Conservation (phyloP, 2,113 vertebrate species). For the Bambusicola thoracicus region DNA sequence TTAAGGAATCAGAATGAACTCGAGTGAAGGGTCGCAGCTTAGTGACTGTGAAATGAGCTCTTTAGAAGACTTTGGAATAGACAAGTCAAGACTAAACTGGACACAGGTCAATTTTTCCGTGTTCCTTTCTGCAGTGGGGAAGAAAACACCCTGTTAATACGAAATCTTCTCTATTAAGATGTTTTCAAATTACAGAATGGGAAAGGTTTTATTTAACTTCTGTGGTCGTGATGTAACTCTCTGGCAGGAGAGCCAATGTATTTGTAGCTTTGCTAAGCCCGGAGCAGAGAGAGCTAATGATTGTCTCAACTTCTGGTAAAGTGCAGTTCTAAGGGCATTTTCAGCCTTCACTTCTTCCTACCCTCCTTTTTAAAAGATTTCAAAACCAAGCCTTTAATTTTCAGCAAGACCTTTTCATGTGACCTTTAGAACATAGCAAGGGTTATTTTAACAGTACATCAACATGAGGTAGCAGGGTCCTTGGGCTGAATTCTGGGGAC, state of each 20-base stretch:
- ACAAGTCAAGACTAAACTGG: slow-evolving; percentile 39
- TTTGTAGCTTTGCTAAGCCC: background rate
- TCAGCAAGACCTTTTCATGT: background rate
- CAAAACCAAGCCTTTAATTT: slow-evolving; percentile 9
- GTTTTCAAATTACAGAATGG: slow-evolving; percentile 13
- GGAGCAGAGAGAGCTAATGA: background rate
- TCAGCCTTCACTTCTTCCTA: background rate
- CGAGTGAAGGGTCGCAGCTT: slow-evolving; percentile 36
- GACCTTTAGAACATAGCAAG: background rate
- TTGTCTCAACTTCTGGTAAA: slow-evolving; percentile 18
- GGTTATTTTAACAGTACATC: background rate
- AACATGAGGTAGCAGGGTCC: background rate
- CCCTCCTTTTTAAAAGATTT: background rate
- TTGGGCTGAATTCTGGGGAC: background rate
- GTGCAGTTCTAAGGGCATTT: background rate
- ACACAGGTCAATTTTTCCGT: slow-evolving; percentile 48
- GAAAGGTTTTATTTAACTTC: slow-evolving; percentile 33
- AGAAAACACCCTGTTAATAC: slow-evolving; percentile 44
- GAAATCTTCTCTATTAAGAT: slow-evolving; percentile 22
- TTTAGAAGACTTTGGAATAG: background rate
- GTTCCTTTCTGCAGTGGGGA: background rate
- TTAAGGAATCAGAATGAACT: slow-evolving; percentile 20
- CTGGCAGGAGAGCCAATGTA: background rate
- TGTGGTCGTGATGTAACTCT: background rate
- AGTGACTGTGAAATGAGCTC: background rate